These are phyloP conservation scores for Cryptophagus acutangulus DNA, from an alignment of 2,888 invertebrate species.

Conservation along the genomic window DNA sequence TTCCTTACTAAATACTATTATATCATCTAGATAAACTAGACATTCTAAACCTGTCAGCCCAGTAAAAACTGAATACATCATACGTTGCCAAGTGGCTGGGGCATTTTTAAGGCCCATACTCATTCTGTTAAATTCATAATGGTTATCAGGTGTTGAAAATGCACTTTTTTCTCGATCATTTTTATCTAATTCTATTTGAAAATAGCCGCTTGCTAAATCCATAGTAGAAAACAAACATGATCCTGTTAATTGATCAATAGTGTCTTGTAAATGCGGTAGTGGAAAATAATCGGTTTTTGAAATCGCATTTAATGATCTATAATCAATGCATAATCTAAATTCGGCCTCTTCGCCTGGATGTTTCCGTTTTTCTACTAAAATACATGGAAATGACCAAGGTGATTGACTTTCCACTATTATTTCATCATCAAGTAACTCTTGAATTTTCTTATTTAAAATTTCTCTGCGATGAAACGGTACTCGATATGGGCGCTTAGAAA, in stretches of 20 bases:
- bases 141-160: conserved; percentile 24
- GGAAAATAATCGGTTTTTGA: conserved; percentile 24
- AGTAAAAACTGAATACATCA: conserved; percentile 33
- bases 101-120: conserved; percentile 36
- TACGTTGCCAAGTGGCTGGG: conserved; percentile 34
- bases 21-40: conserved; percentile 22
- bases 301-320: conserved; percentile 19
- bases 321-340: conserved; percentile 25
- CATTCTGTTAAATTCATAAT: conserved; percentile 29
- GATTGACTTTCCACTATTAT: conserved; percentile 20
- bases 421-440: background rate
- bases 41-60: conserved; percentile 24
- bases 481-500: conserved; percentile 8
- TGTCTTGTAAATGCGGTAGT: conserved; percentile 28
- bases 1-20: conserved; percentile 18
- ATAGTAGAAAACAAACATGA: conserved; percentile 28
- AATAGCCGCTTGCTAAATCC: conserved; percentile 29
- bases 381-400: conserved; percentile 37
- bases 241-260: conserved; percentile 27
- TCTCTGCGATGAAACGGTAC: too few relatives aligned
- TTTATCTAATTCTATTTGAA: conserved; percentile 28
- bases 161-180: conserved; percentile 25
- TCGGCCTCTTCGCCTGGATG: conserved; percentile 17
- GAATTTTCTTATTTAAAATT: background rate
- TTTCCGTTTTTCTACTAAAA: conserved; percentile 36